Base-by-base conservation (phyloP, 2,888 invertebrate genomes). In the Scrobipalpa costella region DNA sequence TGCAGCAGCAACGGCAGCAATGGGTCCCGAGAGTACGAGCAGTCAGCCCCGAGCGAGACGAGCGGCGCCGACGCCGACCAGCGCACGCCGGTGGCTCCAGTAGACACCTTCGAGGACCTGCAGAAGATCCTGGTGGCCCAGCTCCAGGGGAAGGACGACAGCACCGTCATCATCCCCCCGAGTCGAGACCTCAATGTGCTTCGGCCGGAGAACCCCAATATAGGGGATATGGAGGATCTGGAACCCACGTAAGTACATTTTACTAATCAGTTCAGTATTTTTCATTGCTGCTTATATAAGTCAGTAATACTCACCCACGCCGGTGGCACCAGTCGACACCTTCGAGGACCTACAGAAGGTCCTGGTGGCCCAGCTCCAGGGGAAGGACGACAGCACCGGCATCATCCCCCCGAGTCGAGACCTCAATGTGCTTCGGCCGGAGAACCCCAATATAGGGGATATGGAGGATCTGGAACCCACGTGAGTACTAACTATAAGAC, bases 401-500 rank as follows among this genome's bases (percentile, higher is more conserved):
- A 76, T 91, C 2, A 83, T 92, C 57, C 86, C 93, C 40, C 91
- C 92, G 44, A 83, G 90, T 65, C 86, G 90, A 57, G 93, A 93
- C 70, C 89, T 93, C 55, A 93, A 93, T 66, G 83, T 92, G 19
- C 69, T 88, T 65, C 82, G 91, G 62, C 87, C 90, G 1, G 93
- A 94, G 67, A 95, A 95, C 81, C 96, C 96, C 0, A 94, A 94
- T 3, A 90, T 97, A 65, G 95, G 93, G 0, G 94, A 95, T 73
- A 84, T 96, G 83, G 94, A 94, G 76, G 93, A 93, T 55, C 76
- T 93, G 66, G 92, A 92, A 71, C 85, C 92, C 11, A 92, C 92
- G 94, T 94, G 73, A 87, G 89, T 57, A 34, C 27, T 27, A 5
- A 52, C 13, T 27, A 2, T n/a, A n/a, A n/a, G n/a, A n/a, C n/a